phyloP scores from a whole-genome alignment of 2,113 vertebrate species.

The Ovis aries region DNA sequence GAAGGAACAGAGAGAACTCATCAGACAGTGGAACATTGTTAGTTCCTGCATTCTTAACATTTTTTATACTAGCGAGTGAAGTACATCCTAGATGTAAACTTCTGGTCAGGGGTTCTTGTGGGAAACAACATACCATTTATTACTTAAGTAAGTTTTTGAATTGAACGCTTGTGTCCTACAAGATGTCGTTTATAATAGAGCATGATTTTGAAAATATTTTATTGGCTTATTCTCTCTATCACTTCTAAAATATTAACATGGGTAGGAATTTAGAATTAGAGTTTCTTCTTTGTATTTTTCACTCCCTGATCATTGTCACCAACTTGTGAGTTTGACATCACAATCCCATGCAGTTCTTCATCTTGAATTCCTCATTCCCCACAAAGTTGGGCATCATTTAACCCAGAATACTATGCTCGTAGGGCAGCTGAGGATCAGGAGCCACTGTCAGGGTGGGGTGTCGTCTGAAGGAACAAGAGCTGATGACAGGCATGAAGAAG shows the following conservation, averaged over 20 bases:
- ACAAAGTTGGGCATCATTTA: not conserved
- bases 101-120: not conserved
- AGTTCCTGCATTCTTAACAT: not conserved
- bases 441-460: not conserved
- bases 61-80: slow-evolving; percentile 14
- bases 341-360: not conserved
- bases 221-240: not conserved
- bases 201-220: not conserved
- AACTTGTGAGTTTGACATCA: not conserved
- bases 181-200: not conserved
- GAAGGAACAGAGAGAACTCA: slow-evolving; percentile 25
- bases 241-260: not conserved
- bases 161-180: not conserved
- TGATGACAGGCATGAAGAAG: not conserved
- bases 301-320: not conserved
- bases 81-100: not conserved
- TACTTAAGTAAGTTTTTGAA: slow-evolving; percentile 20
- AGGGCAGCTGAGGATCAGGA: not conserved
- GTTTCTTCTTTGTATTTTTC: slow-evolving; percentile 17
- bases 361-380: not conserved
- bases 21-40: not conserved
- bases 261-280: not conserved
- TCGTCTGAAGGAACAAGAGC: not conserved
- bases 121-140: not conserved
- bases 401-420: not conserved